A percentile compares a stretch with the other conserved stretches of the same genome.
phyloP scores from a whole-genome alignment of 2,113 vertebrate species.

The human (Homo sapiens) region DNA sequence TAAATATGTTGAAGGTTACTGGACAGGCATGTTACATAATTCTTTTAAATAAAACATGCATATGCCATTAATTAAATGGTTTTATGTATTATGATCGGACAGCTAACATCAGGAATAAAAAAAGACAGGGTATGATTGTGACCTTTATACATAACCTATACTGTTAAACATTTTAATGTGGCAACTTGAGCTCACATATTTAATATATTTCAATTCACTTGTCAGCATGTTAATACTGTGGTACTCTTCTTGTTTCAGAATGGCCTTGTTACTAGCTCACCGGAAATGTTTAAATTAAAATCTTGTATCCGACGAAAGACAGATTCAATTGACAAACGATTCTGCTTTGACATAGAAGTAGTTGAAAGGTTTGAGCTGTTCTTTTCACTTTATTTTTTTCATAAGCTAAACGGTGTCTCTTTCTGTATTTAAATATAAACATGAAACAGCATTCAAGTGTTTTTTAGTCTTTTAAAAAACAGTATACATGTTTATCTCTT shows the following conservation, averaged over 20 bases:
- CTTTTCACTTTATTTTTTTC: not conserved
- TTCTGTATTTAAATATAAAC: not conserved
- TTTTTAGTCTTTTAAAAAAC: not conserved
- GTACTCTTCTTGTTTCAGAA: slow-evolving; percentile 86
- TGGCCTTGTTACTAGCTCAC: slow-evolving; percentile 89
- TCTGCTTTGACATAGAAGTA: slow-evolving; percentile 98
- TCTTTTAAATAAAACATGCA: not conserved
- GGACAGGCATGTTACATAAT: not conserved
- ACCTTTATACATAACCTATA: not conserved
- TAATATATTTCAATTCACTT: not conserved
- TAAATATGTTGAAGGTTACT: not conserved
- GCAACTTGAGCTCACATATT: not conserved
- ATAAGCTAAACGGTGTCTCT: not conserved
- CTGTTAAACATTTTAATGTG: not conserved
- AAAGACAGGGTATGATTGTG: not conserved
- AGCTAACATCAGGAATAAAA: not conserved
- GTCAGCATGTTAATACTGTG: not conserved
- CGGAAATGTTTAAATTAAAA: slow-evolving; percentile 96
- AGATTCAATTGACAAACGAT: slow-evolving; percentile 98
- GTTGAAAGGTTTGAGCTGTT: slow-evolving; percentile 91
- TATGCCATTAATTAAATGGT: not conserved
- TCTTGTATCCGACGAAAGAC: slow-evolving; percentile 97
- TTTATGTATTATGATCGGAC: not conserved
- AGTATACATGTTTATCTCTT: not conserved
- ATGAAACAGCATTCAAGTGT: not conserved